phyloP scores from a whole-genome alignment of 1,140 invertebrate species.

The Saccostrea glomerata region DNA sequence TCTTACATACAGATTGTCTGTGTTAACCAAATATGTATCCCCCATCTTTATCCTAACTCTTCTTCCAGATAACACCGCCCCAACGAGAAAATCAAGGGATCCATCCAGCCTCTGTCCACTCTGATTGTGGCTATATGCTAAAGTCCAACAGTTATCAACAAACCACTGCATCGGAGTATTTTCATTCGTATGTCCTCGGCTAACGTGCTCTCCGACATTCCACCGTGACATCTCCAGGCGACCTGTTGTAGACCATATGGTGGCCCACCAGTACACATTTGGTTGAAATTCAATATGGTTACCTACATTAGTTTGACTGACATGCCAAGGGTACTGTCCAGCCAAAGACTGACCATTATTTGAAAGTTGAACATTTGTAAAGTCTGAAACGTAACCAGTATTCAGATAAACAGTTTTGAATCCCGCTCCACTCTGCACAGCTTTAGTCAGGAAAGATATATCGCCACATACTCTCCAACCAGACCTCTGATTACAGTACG shows the following conservation, averaged over 20 bases:
- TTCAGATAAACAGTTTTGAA: neutral
- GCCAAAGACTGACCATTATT: neutral
- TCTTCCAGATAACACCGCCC: conserved; percentile 32
- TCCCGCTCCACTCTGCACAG: neutral
- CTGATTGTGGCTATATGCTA: conserved; percentile 32
- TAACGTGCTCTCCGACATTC: conserved; percentile 48
- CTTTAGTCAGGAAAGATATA: neutral
- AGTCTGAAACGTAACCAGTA: neutral
- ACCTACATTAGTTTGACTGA: conserved; percentile 13
- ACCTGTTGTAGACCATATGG: conserved; percentile 52
- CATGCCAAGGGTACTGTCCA: conserved; percentile 37
- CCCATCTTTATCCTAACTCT: conserved; percentile 22
- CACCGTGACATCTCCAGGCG: conserved; percentile 45
- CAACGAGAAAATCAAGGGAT: conserved; percentile 12
- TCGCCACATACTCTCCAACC: neutral
- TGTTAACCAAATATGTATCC: neutral
- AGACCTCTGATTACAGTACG: neutral
- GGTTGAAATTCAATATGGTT: conserved; percentile 16
- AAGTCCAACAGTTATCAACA: conserved; percentile 40
- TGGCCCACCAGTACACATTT: conserved; percentile 56
- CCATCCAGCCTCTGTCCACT: neutral
- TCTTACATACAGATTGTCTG: conserved; percentile 23
- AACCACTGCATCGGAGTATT: conserved; percentile 43
- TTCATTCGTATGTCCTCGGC: conserved; percentile 22
- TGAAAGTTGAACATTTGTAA: conserved; percentile 40